Percentiles rank a stretch among this genome's conserved stretches.
Conservation (phyloP, 2,113 vertebrate genomes). For the Cardinalis cardinalis region DNA sequence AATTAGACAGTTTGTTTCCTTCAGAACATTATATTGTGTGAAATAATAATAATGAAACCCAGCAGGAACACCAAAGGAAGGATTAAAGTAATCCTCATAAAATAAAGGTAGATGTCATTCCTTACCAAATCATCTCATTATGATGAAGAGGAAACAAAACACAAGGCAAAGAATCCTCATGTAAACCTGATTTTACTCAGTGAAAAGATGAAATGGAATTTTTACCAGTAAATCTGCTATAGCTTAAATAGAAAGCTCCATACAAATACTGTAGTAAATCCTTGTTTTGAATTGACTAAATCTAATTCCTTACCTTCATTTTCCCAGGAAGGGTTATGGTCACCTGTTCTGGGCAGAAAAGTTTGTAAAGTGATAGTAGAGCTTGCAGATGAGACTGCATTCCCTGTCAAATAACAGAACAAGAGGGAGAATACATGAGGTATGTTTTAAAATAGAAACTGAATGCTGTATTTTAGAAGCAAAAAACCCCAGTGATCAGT, state of each 20-base stretch:
- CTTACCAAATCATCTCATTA: not conserved
- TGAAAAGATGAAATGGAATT: not conserved
- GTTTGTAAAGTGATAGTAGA: constrained; percentile 87
- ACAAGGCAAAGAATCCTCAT: not conserved
- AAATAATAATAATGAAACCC: not conserved
- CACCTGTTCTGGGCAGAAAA: constrained; percentile 84
- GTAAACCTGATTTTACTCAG: not conserved
- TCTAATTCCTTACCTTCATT: constrained; percentile 76
- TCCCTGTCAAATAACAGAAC: constrained; percentile 73
- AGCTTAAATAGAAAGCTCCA: not conserved
- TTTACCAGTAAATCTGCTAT: not conserved
- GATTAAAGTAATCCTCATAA: not conserved
- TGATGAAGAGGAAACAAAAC: not conserved
- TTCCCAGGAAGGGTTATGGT: constrained; percentile 77
- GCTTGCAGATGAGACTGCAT: constrained; percentile 82
- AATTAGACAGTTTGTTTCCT: not conserved
- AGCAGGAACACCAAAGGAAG: not conserved
- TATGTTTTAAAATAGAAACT: not conserved
- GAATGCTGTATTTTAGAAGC: not conserved
- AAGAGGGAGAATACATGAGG: not conserved
- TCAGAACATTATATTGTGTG: not conserved
- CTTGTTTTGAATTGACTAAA: not conserved
- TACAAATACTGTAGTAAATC: not conserved
- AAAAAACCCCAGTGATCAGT: not conserved
- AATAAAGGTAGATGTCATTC: not conserved